Evolutionary conservation across 2,113 vertebrate species (phyloP).

Genomic region (Caranx ignobilis): DNA sequence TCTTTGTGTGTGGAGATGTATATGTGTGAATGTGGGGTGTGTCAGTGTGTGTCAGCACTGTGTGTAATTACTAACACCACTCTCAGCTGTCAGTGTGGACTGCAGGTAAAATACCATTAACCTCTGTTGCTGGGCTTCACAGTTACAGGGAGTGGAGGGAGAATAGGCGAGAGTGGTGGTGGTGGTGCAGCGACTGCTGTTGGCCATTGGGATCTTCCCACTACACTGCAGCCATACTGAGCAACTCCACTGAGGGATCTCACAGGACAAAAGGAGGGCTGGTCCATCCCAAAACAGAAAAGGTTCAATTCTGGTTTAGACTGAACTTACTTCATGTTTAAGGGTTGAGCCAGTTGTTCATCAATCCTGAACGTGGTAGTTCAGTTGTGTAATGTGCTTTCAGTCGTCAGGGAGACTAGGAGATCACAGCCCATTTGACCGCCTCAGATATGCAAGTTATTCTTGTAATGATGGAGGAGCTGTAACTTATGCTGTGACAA

Average conservation of each 20-base stretch:
- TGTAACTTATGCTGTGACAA: too few relatives aligned
- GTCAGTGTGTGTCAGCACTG: conserved; percentile 32
- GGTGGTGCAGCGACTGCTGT: conserved; percentile 10
- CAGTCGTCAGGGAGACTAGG: too few relatives aligned
- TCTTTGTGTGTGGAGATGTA: conserved; percentile 11
- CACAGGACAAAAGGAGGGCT: background rate
- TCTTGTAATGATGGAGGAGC: too few relatives aligned
- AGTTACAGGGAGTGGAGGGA: conserved; percentile 1
- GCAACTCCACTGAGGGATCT: background rate
- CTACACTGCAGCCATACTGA: conserved; percentile 30
- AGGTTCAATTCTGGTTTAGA: background rate
- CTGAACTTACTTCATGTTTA: too few relatives aligned
- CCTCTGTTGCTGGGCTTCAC: conserved; percentile 57
- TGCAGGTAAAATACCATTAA: conserved; percentile 75
- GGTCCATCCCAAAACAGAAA: background rate
- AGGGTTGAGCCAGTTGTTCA: too few relatives aligned
- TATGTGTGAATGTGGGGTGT: conserved; percentile 5
- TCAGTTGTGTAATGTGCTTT: too few relatives aligned
- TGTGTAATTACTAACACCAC: conserved; percentile 66
- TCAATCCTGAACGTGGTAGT: too few relatives aligned
- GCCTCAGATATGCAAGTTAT: too few relatives aligned
- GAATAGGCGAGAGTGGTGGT: background rate
- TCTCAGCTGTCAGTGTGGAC: conserved; percentile 43
- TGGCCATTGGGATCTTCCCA: conserved; percentile 31
- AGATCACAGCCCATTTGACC: too few relatives aligned